Evolutionary conservation across 2,888 invertebrate species (phyloP), one percentile per base, ranked within the genome.

Genomic region (Tipula confusa): DNA sequence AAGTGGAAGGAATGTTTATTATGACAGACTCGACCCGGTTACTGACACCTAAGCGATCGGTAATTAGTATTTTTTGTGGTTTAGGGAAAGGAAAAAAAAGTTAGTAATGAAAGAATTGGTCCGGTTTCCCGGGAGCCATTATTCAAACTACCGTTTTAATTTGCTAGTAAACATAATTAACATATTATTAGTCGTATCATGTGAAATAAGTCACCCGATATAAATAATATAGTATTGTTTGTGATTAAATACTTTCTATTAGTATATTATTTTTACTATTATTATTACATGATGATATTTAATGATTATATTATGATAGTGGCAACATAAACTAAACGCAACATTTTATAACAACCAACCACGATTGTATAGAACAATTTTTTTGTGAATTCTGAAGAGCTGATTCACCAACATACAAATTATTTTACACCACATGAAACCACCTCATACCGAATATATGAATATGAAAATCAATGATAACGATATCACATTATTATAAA

Each of bases 401-500:
- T 64, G 18, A 64, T 64, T 7, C 24, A 43, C 9, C 13, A 38
- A 38, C 15, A 64, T 24, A 43, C n/a, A 64, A 24, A 64, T 7
- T 9, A 9, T 2, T 1, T 64, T 24, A 64, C 64, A 64, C 64
- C 64, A 64, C 64, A 64, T 64, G 64, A 64, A 24, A 64, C 64
- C 64, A 24, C 64, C 43, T 3, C 43, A 15, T 24, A 24, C 18
- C 24, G 24, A 6, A 24, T 11, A 64, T 64, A 64, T 64, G 64
- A 64, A 64, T 64, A 64, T 33, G 11, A 64, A 64, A 64, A 64
- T 64, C 64, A 64, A 64, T 64, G 64, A 64, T 64, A 64, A 64
- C 64, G 64, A 64, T 64, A 64, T 24, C 64, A 64, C 64, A 64
- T 64, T 64, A 64, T 64, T 64, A 64, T 64, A 64, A 64, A 64